phyloP scores from a whole-genome alignment of 2,888 invertebrate species.

The Fissipunctia ypsillon region DNA sequence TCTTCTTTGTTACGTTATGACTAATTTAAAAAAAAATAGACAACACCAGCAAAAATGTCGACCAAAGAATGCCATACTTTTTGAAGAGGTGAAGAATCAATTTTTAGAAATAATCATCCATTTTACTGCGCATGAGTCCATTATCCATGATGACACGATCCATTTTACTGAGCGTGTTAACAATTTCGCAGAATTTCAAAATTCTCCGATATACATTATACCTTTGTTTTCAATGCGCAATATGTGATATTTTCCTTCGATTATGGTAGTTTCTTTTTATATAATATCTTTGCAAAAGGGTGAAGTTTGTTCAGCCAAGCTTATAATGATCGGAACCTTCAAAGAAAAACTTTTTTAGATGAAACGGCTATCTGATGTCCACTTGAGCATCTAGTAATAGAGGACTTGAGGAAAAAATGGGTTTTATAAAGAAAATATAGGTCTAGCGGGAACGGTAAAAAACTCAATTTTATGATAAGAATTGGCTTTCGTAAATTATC shows the following conservation, averaged over 20 bases:
- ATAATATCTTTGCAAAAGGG: slow-evolving; percentile 40
- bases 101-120: not conserved
- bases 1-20: not conserved
- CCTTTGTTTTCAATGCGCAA: slow-evolving; percentile 9
- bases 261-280: slow-evolving; percentile 34
- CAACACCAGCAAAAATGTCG: not conserved
- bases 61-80: not conserved
- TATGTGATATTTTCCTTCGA: slow-evolving; percentile 38
- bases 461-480: not conserved
- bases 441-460: slow-evolving; percentile 12
- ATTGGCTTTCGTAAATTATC: slow-evolving; percentile 10
- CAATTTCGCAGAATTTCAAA: slow-evolving; percentile 22
- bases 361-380: slow-evolving; percentile 47
- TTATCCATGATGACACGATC: too few species aligned
- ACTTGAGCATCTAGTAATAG: slow-evolving; percentile 51
- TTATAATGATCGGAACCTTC: slow-evolving; percentile 55
- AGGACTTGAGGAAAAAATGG: slow-evolving; percentile 28
- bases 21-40: not conserved
- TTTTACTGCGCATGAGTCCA: not conserved
- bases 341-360: slow-evolving; percentile 50
- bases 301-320: slow-evolving; percentile 54
- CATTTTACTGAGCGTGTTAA: slow-evolving; percentile 3
- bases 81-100: not conserved
- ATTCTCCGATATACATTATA: slow-evolving; percentile 13
- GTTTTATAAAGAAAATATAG: slow-evolving; percentile 28